phyloP scores from a whole-genome alignment of 2,888 invertebrate species.

The Dioctria linearis region DNA sequence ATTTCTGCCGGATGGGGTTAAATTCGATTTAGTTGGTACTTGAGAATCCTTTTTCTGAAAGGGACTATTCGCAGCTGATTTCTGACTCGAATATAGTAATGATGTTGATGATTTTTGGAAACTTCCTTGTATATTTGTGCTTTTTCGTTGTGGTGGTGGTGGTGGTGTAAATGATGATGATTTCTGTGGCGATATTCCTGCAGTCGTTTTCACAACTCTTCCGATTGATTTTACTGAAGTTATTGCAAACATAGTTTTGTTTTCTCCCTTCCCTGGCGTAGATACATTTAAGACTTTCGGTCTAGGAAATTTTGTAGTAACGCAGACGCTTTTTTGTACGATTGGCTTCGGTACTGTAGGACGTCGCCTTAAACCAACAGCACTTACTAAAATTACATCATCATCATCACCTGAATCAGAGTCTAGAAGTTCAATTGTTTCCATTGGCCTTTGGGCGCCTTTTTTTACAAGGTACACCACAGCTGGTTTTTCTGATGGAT shows the following conservation, averaged over 20 bases:
- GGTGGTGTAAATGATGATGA: background rate
- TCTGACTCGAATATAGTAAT: no score
- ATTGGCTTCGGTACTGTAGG: background rate
- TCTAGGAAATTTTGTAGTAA: background rate
- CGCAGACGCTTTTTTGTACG: background rate
- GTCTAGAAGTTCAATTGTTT: conserved; percentile 41
- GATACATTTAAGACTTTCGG: background rate
- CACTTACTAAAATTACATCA: conserved; percentile 41
- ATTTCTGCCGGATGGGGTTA: no score
- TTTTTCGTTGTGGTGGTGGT: background rate
- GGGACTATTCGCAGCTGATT: no score
- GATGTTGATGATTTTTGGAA: no score
- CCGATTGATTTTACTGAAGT: conserved; percentile 37
- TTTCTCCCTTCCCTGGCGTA: background rate
- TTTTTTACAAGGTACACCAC: conserved; percentile 34
- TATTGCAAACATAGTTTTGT: conserved; percentile 42
- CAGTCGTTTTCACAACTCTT: no score
- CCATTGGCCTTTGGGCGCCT: conserved; percentile 11
- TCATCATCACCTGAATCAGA: conserved; percentile 48
- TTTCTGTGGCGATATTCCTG: background rate
- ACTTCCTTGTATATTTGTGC: background rate
- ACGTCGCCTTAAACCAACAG: conserved; percentile 27
- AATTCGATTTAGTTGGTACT: no score
- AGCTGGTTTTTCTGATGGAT: conserved; percentile 18
- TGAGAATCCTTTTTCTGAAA: no score